These are phyloP conservation scores for Talpa occidentalis DNA, from an alignment of 2,113 vertebrate species.

Conservation along the genomic window DNA sequence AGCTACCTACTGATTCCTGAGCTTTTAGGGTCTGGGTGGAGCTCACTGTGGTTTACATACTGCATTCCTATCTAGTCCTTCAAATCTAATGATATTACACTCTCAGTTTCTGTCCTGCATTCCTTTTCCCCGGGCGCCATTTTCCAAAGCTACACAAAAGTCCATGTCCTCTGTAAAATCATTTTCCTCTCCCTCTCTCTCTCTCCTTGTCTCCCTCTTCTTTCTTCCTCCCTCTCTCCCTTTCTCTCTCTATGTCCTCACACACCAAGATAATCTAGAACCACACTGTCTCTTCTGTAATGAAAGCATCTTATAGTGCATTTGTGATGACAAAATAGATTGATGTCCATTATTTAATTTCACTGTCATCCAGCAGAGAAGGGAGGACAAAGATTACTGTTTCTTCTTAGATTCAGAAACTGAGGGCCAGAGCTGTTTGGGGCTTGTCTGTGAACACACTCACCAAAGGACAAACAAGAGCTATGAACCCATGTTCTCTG, in stretches of 20 bases:
- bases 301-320: neutral
- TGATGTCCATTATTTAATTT: neutral
- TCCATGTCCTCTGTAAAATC: neutral
- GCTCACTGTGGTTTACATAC: fast-evolving
- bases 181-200: neutral
- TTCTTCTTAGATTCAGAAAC: neutral
- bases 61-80: neutral
- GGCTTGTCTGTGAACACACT: neutral
- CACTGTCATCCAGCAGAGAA: neutral
- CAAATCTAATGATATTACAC: neutral
- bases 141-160: neutral
- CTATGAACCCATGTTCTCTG: neutral
- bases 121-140: neutral
- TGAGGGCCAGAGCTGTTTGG: neutral
- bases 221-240: too few relatives aligned
- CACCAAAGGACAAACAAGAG: neutral
- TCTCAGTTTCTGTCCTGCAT: neutral
- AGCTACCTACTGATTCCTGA: neutral
- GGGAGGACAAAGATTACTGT: neutral
- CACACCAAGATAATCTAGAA: neutral
- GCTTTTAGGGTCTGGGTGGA: neutral
- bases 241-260: neutral
- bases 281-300: neutral
- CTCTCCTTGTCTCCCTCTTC: too few relatives aligned
- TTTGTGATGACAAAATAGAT: neutral